Base-by-base conservation (phyloP, 1,140 invertebrate genomes). In the Drosophila sucinea region DNA sequence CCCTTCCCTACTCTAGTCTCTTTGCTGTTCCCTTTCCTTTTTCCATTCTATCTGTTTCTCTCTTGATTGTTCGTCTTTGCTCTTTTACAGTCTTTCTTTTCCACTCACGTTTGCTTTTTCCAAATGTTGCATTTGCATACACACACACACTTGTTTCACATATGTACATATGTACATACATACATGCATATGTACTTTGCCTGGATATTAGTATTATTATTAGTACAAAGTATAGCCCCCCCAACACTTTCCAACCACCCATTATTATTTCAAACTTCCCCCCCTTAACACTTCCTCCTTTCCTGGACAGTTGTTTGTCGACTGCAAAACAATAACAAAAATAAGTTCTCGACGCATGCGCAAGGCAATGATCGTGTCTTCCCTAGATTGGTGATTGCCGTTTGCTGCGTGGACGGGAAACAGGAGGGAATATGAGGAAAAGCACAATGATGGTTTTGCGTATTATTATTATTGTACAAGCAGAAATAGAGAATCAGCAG, bases 241-340 rank as follows among this genome's bases (percentile, higher is more conserved):
- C 41, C 17, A 17, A 2, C 40, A 3, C 40, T 17, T 4, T n/a
- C 11, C n/a, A 27, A 25, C 44, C 23, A 25, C 57, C 29, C n/a
- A 8, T n/a, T 29, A n/a, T 40, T 40, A 6, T 44, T 64, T 29
- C 25, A 17, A 7, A 47, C 35, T 29, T n/a, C 32, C 17, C 7
- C n/a, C 17, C 29, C 27, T 32, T 7, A 23, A 41, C 5, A 25
- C 27, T 32, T n/a, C 2, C 63, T 58, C 10, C 69, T 44, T 54
- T 29, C 11, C 44, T 47, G 4, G 27, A 29, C 27, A 30, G 47
- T 68, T 58, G 10, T 74, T 77, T 65, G 67, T 77, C 74, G 41
- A 27, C 38, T 61, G 38, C 60, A 73, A 77, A 86, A 86, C 83
- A 86, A 86, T 76, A 87, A 82, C 83, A 87, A 70, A 77, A 73